Evolutionary conservation across 2,888 invertebrate species (phyloP).

Genomic region (Actias luna): DNA sequence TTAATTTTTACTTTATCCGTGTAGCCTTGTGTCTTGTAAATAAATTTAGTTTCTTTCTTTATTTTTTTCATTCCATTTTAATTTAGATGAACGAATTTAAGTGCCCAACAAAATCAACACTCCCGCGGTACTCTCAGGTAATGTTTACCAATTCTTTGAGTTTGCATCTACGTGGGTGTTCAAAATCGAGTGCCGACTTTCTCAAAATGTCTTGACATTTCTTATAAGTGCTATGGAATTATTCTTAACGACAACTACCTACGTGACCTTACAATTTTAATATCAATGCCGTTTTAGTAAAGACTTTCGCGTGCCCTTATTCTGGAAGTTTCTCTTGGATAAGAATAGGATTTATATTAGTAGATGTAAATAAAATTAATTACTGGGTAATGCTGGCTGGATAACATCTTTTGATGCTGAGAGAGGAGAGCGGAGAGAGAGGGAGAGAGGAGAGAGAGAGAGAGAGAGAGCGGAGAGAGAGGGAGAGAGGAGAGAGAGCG

Average conservation of each 20-base stretch:
- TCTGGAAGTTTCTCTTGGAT: slow-evolving; percentile 10
- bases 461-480: no score
- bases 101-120: not conserved
- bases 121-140: not conserved
- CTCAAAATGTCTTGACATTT: not conserved
- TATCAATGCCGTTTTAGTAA: slow-evolving; percentile 13
- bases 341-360: no score
- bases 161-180: not conserved
- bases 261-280: slow-evolving; percentile 20
- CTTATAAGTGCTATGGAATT: not conserved
- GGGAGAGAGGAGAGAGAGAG: no score
- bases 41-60: no score
- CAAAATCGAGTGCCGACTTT: not conserved
- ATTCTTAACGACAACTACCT: not conserved
- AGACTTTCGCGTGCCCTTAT: slow-evolving; percentile 18
- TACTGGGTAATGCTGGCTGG: no score
- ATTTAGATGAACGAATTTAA: not conserved
- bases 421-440: no score
- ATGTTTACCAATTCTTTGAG: not conserved
- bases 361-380: no score
- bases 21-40: no score
- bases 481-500: no score
- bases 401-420: no score
- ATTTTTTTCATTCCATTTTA: not conserved
- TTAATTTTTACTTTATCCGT: no score